phyloP scores from a whole-genome alignment of 2,797 vertebrate genomes.

The Sciaenops ocellatus region DNA sequence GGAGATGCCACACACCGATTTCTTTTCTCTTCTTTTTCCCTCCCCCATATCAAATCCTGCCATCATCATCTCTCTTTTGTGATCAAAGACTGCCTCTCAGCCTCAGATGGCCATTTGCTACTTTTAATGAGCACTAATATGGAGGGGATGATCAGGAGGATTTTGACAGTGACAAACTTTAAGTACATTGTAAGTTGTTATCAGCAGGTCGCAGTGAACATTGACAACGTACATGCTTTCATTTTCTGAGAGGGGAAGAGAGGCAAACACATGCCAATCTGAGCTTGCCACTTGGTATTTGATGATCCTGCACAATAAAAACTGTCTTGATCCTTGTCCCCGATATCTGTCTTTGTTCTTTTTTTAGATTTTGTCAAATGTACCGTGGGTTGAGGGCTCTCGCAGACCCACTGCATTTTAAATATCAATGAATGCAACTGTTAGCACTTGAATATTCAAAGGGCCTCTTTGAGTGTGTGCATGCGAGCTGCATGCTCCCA shows the following conservation, averaged over 20 bases:
- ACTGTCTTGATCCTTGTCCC: slow-evolving; percentile 77
- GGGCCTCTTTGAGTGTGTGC: slow-evolving; percentile 83
- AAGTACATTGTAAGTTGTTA: slow-evolving; percentile 79
- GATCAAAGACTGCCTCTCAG: slow-evolving; percentile 82
- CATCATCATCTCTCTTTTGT: slow-evolving; percentile 80
- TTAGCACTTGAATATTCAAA: slow-evolving; percentile 86
- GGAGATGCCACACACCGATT: slow-evolving; percentile 80
- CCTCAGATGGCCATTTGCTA: slow-evolving; percentile 79
- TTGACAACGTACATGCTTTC: slow-evolving; percentile 68
- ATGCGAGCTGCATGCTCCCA: slow-evolving; percentile 83
- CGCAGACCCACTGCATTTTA: slow-evolving; percentile 81
- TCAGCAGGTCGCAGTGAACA: slow-evolving; percentile 72
- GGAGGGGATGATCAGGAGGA: slow-evolving; percentile 81
- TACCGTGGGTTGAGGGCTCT: slow-evolving; percentile 73
- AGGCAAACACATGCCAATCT: slow-evolving; percentile 70
- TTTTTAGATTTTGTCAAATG: slow-evolving; percentile 78
- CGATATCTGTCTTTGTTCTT: slow-evolving; percentile 75
- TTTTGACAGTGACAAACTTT: slow-evolving; percentile 79
- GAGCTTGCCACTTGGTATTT: slow-evolving; percentile 72
- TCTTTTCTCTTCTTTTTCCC: slow-evolving; percentile 70
- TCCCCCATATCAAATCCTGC: slow-evolving; percentile 77
- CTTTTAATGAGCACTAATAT: slow-evolving; percentile 83
- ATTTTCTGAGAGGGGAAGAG: slow-evolving; percentile 68
- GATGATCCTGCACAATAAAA: slow-evolving; percentile 75
- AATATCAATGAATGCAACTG: slow-evolving; percentile 86